Evolutionary conservation across 2,888 invertebrate genomes (phyloP), one percentile per base, ranked within the genome.

Genomic region (Seira ritae): DNA sequence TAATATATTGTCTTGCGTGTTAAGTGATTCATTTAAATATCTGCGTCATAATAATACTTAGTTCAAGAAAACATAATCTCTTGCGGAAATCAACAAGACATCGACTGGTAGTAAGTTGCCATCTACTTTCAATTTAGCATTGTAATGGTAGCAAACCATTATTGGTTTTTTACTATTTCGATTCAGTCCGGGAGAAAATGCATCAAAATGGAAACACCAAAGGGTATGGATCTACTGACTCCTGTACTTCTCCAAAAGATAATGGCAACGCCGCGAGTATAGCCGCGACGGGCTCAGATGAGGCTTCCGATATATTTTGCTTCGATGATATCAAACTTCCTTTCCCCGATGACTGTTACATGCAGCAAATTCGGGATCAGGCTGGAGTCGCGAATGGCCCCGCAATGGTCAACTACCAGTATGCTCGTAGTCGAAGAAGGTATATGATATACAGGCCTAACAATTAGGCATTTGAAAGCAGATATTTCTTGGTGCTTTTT

Each of bases 401-500:
- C 17, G 87, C 86, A 8, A 80, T 77, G 75, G 88, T 88, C 22
- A 87, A 87, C 50, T 88, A 88, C 67, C 87, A 86, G 67, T 85
- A 88, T 23, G 86, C 88, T 31, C 77, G 89, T 67, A 87, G 84
- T 76, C 55, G 89, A 62, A 82, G 88, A 86, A 88, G 89, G 88
- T 88, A 82, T 65, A 37, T 23, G 42, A 42, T 42, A 42, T 19
- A 55, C 8, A 6, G 10, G 24, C 0, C 6, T 24, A 31, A 8
- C 15, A 24, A n/a, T 37, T 66, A 1, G 1, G 10, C 55, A 67
- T n/a, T 0, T 68, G n/a, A 72, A 55, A 72, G 60, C 17, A 78
- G 1, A 80, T 68, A 23, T 37, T 67, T 42, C 20, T 74, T 10
- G 15, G 10, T 31, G 3, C 10, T 42, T 15, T 2, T n/a, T 4